phyloP scores from a whole-genome alignment of 2,113 vertebrate species.

The Trichomycterus rosablanca region DNA sequence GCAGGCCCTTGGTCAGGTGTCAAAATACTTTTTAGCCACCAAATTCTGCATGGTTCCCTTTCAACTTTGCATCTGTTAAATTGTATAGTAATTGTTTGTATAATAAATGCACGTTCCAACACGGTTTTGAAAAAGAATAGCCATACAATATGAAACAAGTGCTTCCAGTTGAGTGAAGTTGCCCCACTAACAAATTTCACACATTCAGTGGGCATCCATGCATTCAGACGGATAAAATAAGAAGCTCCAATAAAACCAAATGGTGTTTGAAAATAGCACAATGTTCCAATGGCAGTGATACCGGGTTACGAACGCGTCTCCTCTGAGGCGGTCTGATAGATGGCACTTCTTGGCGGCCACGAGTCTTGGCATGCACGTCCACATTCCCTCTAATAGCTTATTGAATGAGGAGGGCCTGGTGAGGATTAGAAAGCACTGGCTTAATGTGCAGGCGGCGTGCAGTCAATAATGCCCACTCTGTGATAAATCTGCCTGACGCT shows the following conservation, averaged over 20 bases:
- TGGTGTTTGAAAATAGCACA: background rate
- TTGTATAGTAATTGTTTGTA: no score
- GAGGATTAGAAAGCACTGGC: constrained; percentile 62
- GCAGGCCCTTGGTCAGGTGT: no score
- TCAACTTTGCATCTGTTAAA: no score
- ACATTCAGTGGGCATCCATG: background rate
- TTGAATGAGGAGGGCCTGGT: constrained; percentile 59
- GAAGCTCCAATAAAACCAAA: background rate
- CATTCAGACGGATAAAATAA: background rate
- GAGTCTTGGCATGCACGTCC: constrained; percentile 61
- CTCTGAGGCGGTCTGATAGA: constrained; percentile 57
- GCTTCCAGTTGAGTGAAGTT: background rate
- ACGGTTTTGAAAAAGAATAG: background rate
- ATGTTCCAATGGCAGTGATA: background rate
- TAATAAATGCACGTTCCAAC: no score
- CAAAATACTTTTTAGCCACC: no score
- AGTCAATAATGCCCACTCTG: constrained; percentile 46
- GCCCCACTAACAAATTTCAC: background rate
- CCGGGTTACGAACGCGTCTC: background rate
- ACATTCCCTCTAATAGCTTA: constrained; percentile 69
- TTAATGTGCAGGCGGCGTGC: constrained; percentile 58
- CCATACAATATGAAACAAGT: constrained; percentile 16
- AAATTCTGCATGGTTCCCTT: no score
- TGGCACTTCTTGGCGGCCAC: constrained; percentile 52
- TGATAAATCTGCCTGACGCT: constrained; percentile 61